Evolutionary conservation across 2,797 vertebrate genomes (phyloP), one percentile per base, ranked within the genome.

Genomic region (Aplochiton taeniatus): DNA sequence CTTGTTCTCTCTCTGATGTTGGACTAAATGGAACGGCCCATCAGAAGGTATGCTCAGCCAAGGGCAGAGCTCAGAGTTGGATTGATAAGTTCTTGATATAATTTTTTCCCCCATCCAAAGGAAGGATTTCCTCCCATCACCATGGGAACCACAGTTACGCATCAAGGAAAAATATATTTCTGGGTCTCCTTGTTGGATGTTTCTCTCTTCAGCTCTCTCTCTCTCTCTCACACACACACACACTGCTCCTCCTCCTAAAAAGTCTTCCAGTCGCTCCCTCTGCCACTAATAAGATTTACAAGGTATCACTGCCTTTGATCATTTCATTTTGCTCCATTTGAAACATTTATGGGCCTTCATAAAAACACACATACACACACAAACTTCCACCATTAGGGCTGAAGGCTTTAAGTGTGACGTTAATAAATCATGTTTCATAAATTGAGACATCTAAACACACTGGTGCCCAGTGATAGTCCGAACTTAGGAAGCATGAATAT

Each of bases 261-360:
- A 64, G 56, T 42, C 66, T 67, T 47, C 31, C 8, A 61, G 59
- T 74, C 45, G 7, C 60, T 68, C 66, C 63, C 61, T 54, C 50
- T 72, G 57, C 41, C 63, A 10, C 76, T 83, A 80, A 75, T 78
- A 86, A 74, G 83, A 90, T 90, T 90, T 88, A 88, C 80, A 78
- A 77, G 80, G 65, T 84, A 79, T 85, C 74, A 73, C 79, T 63
- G 74, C 68, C 78, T 82, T 88, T 83, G 78, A 88, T 88, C 82
- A 80, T 84, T 85, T 89, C 85, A 85, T 84, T 86, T 88, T 88
- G 4, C 12, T 83, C 73, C 60, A 2, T 80, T 74, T 85, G 81
- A 90, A 91, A 89, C 86, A 85, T 92, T 89, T 88, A 88, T 87
- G 80, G 83, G 66, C 77, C 60, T 88, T 85, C 86, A 83, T 89